A percentile compares a stretch with the other conserved stretches of the same genome.
Evolutionary conservation across 1,140 invertebrate genomes (phyloP).

Genomic region (Potamilus streckersoni): DNA sequence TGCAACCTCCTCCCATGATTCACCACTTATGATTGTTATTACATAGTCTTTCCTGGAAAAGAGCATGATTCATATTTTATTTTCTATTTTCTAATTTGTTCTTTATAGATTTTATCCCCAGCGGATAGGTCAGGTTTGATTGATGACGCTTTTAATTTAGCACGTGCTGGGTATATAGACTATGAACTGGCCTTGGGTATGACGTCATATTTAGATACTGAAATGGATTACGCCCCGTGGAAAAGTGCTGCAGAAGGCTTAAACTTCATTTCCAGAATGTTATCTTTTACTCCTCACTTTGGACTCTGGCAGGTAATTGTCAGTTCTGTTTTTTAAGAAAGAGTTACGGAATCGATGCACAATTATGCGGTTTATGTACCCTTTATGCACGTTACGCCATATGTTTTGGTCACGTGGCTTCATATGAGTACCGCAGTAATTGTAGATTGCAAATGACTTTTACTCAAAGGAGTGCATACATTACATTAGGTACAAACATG

Average conservation of each 20-base stretch:
- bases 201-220: slow-evolving; percentile 65
- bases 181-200: slow-evolving; percentile 66
- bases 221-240: slow-evolving; percentile 69
- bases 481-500: no score
- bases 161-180: slow-evolving; percentile 58
- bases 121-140: slow-evolving; percentile 51
- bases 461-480: no score
- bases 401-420: no score
- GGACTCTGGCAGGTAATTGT: slow-evolving; percentile 73
- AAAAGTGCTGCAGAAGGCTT: slow-evolving; percentile 58
- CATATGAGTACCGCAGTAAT: no score
- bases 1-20: neutral
- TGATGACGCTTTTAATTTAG: slow-evolving; percentile 69
- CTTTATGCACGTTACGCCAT: no score
- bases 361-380: no score
- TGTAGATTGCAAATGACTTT: no score
- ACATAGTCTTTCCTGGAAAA: neutral
- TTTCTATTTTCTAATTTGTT: neutral
- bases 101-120: neutral
- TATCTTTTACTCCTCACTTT: slow-evolving; percentile 74
- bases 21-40: neutral
- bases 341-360: no score
- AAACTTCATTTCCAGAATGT: slow-evolving; percentile 70
- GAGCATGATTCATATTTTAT: neutral
- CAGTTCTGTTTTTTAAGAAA: neutral